Evolutionary conservation across 1,140 invertebrate genomes (phyloP).

Genomic region (Panagrolaimus sp.): DNA sequence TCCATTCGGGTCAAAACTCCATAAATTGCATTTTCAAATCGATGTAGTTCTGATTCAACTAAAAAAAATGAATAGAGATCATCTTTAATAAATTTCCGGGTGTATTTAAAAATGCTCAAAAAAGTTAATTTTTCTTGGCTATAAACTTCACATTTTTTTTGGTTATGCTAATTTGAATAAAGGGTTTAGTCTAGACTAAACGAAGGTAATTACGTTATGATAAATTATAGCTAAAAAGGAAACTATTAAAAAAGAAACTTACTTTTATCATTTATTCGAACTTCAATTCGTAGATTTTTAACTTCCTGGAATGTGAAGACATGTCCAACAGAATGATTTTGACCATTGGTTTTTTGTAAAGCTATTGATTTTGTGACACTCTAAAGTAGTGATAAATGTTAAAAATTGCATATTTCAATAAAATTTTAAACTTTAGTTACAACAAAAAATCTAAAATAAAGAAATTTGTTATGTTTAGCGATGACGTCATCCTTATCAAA

Average conservation of each 20-base stretch:
- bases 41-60: background rate
- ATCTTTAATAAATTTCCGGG: background rate
- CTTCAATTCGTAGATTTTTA: constrained; percentile 7
- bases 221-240: background rate
- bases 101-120: background rate
- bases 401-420: no score
- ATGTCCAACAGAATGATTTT: background rate
- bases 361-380: no score
- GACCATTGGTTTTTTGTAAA: no score
- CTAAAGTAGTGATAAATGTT: no score
- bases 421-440: no score
- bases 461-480: no score
- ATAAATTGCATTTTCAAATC: constrained; percentile 7
- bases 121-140: background rate
- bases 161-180: no score
- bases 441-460: no score
- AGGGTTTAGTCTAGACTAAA: no score
- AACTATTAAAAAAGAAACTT: background rate
- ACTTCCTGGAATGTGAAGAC: background rate
- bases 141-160: constrained; percentile 6
- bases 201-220: background rate
- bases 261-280: background rate
- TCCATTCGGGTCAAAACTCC: background rate
- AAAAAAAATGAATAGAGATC: background rate
- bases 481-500: no score